Conservation (phyloP, 2,113 vertebrate species). For the Argyrosomus japonicus region DNA sequence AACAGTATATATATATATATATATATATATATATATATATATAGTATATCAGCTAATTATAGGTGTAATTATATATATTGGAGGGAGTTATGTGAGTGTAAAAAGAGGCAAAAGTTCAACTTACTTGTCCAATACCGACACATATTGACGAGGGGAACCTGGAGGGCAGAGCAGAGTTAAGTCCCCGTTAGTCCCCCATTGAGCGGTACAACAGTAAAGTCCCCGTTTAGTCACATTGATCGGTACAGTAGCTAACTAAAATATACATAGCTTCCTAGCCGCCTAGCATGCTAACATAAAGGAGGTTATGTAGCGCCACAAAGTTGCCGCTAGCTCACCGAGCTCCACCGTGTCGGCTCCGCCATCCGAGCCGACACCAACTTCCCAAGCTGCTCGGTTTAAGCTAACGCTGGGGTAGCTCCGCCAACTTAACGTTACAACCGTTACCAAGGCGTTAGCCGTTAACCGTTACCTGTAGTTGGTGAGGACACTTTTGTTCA, state of each 20-base stretch:
- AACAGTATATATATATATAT: too few species aligned
- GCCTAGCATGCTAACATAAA: background rate
- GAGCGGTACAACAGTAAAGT: background rate
- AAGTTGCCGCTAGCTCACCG: conserved; percentile 23
- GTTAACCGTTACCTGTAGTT: conserved; percentile 86
- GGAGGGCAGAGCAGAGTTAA: conserved; percentile 47
- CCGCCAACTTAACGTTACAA: background rate
- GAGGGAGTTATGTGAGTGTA: too few species aligned
- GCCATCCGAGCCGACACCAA: conserved; percentile 6
- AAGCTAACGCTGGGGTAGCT: conserved; percentile 51
- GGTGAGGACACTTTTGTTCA: conserved; percentile 94
- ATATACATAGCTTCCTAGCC: too few species aligned
- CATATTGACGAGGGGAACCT: conserved; percentile 97
- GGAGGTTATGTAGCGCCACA: background rate
- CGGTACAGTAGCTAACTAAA: background rate
- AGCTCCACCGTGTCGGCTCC: background rate
- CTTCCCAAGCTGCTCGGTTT: conserved; percentile 33
- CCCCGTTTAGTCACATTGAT: background rate
- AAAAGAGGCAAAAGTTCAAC: conserved; percentile 61
- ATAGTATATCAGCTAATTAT: too few species aligned
- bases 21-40: too few species aligned
- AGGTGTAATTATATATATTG: too few species aligned
- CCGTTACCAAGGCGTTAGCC: too few species aligned
- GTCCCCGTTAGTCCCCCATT: background rate
- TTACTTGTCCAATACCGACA: conserved; percentile 96